These are phyloP conservation scores for Cheilosia impressa DNA, from an alignment of 2,888 invertebrate genomes.

Conservation along the genomic window DNA sequence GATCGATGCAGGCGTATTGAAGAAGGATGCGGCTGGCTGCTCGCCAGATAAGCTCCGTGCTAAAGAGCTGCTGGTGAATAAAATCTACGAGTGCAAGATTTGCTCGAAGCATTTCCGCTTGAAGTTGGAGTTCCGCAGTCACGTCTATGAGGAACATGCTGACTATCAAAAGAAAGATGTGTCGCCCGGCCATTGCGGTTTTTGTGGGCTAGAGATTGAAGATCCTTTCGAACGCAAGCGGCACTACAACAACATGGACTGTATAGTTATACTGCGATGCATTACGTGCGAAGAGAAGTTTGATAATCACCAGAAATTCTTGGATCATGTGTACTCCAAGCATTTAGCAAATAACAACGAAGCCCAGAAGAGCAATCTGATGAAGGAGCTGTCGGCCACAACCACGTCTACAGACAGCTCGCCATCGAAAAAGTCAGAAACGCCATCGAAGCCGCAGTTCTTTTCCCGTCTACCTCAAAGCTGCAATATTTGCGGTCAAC, in stretches of 20 bases:
- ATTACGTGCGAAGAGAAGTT: slow-evolving; percentile 83
- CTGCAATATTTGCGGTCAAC: slow-evolving; percentile 83
- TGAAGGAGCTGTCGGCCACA: slow-evolving; percentile 66
- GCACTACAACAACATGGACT: slow-evolving; percentile 84
- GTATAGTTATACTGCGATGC: slow-evolving; percentile 82
- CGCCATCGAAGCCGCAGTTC: slow-evolving; percentile 80
- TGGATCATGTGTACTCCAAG: slow-evolving; percentile 83
- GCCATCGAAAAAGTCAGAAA: slow-evolving; percentile 66
- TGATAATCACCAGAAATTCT: slow-evolving; percentile 82
- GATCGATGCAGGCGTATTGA: slow-evolving; percentile 77
- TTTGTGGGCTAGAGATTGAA: slow-evolving; percentile 82
- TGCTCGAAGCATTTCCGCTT: slow-evolving; percentile 82
- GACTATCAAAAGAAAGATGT: slow-evolving; percentile 82
- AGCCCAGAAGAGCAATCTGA: slow-evolving; percentile 74
- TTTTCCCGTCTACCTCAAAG: slow-evolving; percentile 83
- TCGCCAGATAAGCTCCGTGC: slow-evolving; percentile 81
- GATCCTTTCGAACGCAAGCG: slow-evolving; percentile 83
- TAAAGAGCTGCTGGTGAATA: slow-evolving; percentile 83
- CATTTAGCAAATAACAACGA: slow-evolving; percentile 80
- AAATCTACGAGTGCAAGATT: slow-evolving; percentile 83
- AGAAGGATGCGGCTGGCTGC: slow-evolving; percentile 58
- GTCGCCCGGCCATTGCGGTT: slow-evolving; percentile 82
- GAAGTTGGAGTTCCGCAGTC: slow-evolving; percentile 83
- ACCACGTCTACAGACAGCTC: slow-evolving; percentile 66
- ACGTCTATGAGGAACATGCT: slow-evolving; percentile 83